Evolutionary conservation across 2,888 invertebrate species (phyloP).

Genomic region (Enchytraeus crypticus): DNA sequence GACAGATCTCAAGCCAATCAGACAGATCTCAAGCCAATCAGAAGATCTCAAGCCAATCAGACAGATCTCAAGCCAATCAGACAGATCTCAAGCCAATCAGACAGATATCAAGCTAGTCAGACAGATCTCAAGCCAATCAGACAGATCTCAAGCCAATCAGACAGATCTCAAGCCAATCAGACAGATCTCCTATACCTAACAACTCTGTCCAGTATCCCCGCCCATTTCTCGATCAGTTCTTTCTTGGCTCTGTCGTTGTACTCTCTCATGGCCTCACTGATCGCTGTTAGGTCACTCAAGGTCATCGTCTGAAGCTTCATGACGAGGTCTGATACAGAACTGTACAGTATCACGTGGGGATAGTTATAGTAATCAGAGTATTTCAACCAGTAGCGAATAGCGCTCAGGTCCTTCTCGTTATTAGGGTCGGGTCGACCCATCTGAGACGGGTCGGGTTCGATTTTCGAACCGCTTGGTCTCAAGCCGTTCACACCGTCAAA

Average conservation of each 20-base stretch:
- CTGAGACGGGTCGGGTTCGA: constrained; percentile 40
- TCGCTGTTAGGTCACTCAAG: neutral
- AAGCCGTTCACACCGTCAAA: constrained; percentile 5
- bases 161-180: too few relatives aligned
- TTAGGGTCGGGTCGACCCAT: constrained; percentile 15
- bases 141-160: too few relatives aligned
- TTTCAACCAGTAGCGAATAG: constrained; percentile 18
- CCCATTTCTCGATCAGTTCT: constrained; percentile 13
- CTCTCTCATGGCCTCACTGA: constrained; percentile 13
- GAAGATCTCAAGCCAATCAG: too few relatives aligned
- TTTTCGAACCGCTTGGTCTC: constrained; percentile 3
- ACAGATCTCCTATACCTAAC: too few relatives aligned
- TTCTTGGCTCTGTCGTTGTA: constrained; percentile 13
- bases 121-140: too few relatives aligned
- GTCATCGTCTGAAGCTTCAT: constrained; percentile 7
- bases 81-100: too few relatives aligned
- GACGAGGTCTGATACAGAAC: constrained; percentile 18
- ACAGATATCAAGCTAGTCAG: too few relatives aligned
- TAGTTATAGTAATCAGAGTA: constrained; percentile 18
- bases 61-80: too few relatives aligned
- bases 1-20: too few relatives aligned
- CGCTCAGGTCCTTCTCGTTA: constrained; percentile 10
- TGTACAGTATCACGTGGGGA: constrained; percentile 15
- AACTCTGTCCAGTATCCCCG: constrained; percentile 7
- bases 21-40: too few relatives aligned